Percentiles rank a stretch among this genome's conserved stretches.
Conservation (phyloP, 2,113 vertebrate species). For the Morphnarchus princeps region DNA sequence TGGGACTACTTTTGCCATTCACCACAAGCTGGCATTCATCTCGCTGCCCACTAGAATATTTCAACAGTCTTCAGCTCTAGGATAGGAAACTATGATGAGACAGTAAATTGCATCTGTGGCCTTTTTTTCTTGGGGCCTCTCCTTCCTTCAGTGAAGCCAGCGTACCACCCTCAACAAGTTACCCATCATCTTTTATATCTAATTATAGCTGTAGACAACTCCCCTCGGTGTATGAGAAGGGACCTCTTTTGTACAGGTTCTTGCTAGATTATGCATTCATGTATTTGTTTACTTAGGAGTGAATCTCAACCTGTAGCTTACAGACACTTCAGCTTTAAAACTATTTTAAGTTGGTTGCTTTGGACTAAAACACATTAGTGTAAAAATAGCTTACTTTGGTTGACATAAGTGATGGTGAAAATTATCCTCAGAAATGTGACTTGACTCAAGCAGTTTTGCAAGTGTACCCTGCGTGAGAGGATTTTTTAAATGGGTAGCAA, state of each 20-base stretch:
- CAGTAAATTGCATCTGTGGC: not conserved
- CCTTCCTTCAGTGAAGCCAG: not conserved
- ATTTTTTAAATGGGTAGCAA: not conserved
- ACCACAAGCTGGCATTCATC: not conserved
- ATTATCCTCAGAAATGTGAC: not conserved
- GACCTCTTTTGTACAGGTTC: not conserved
- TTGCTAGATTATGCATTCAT: not conserved
- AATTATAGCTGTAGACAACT: not conserved
- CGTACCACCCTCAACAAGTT: not conserved
- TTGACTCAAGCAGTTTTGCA: not conserved
- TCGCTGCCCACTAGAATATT: not conserved
- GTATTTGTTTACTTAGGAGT: not conserved
- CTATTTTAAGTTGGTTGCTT: not conserved
- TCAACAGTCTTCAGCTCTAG: not conserved
- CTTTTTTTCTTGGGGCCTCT: not conserved
- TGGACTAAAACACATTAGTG: not conserved
- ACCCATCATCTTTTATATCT: not conserved
- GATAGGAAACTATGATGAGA: not conserved
- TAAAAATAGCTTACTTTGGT: not conserved
- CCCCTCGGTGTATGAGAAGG: not conserved
- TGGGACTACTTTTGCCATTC: not conserved
- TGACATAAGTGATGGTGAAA: not conserved
- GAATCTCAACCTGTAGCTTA: not conserved
- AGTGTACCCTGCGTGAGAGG: not conserved
- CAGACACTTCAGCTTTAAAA: not conserved